These are phyloP conservation scores for Rhabdornis inornatus DNA, from an alignment of 2,113 vertebrate species.

Conservation along the genomic window DNA sequence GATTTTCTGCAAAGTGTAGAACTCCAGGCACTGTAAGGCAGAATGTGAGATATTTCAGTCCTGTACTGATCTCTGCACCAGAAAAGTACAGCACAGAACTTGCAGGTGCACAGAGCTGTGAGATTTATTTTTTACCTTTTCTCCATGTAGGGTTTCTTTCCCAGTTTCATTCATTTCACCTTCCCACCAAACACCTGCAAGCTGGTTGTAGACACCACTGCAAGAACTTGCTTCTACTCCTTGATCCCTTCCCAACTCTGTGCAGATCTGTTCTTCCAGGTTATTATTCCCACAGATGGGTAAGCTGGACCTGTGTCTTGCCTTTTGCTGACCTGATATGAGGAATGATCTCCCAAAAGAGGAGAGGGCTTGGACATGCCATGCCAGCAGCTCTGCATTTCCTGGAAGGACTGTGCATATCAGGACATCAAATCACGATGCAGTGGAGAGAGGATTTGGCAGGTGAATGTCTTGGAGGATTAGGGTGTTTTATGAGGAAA, in stretches of 20 bases:
- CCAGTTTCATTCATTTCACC: not conserved
- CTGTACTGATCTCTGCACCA: not conserved
- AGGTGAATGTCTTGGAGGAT: not conserved
- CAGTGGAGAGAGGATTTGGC: not conserved
- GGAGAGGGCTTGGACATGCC: not conserved
- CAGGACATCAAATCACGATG: not conserved
- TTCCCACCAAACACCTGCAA: not conserved
- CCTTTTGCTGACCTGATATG: not conserved
- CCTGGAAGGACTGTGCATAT: not conserved
- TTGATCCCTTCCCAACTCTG: accelerated
- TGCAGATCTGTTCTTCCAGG: not conserved
- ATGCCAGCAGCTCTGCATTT: not conserved
- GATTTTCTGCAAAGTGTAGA: not conserved
- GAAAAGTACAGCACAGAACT: not conserved
- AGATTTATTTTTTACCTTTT: not conserved
- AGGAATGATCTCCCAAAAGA: not conserved
- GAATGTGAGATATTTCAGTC: not conserved
- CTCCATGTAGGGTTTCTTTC: accelerated
- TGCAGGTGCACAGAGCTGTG: not conserved
- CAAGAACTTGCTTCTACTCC: not conserved
- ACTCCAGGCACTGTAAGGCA: not conserved
- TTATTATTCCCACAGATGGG: not conserved
- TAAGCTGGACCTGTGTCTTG: not conserved
- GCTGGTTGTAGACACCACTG: not conserved
- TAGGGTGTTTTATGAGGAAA: not conserved